These are phyloP conservation scores for Trematocara nigrifrons DNA, from an alignment of 2,113 vertebrate genomes.

Conservation along the genomic window DNA sequence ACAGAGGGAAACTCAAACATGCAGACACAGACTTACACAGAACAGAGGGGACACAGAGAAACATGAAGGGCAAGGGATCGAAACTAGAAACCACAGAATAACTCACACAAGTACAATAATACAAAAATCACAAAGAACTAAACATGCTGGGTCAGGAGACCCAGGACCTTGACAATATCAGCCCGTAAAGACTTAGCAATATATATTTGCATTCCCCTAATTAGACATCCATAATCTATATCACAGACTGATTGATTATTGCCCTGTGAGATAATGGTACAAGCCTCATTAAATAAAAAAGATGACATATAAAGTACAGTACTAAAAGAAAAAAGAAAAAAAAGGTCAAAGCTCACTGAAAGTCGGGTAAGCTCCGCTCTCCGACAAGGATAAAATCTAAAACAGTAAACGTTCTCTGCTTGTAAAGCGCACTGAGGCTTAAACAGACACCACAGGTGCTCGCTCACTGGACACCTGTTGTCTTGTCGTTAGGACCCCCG, in stretches of 20 bases:
- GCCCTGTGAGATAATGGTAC: neutral
- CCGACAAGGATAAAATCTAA: neutral
- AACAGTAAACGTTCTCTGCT: neutral
- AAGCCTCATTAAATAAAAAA: neutral
- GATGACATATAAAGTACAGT: neutral
- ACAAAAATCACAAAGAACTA: too few relatives aligned
- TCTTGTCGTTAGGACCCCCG: slow-evolving; percentile 32
- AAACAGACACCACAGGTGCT: slow-evolving; percentile 25
- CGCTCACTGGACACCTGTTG: slow-evolving; percentile 52
- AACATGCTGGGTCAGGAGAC: too few relatives aligned
- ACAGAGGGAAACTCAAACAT: too few relatives aligned
- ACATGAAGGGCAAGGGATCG: too few relatives aligned
- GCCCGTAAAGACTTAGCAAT: neutral
- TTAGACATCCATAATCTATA: neutral
- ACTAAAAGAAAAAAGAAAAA: neutral
- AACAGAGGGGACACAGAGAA: too few relatives aligned
- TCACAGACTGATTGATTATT: neutral
- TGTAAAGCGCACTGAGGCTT: neutral
- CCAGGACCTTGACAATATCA: neutral
- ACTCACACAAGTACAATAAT: too few relatives aligned
- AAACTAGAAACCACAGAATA: too few relatives aligned
- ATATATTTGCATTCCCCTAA: neutral
- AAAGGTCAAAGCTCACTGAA: neutral
- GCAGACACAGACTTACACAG: too few relatives aligned
- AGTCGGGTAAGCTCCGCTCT: neutral